Conservation (phyloP, 2,888 invertebrate genomes). For the Carabus problematicus region DNA sequence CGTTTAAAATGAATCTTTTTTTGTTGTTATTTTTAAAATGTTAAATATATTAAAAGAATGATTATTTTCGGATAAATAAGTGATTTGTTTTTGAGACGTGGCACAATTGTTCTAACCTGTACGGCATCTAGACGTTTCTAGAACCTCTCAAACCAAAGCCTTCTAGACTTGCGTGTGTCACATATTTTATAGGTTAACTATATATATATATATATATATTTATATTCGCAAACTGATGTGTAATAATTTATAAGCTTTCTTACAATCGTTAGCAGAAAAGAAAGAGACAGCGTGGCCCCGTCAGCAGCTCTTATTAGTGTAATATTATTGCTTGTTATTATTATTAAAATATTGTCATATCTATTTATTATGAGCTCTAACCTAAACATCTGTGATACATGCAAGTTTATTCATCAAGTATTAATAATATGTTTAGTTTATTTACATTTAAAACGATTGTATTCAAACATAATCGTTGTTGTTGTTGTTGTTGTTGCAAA, state of each 20-base stretch:
- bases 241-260: constrained; percentile 5
- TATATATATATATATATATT: no score
- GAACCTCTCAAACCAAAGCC: constrained; percentile 41
- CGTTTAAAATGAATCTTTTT: no score
- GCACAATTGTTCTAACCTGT: constrained; percentile 34
- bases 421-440: constrained; percentile 56
- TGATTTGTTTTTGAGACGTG: constrained; percentile 32
- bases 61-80: constrained; percentile 40
- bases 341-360: constrained; percentile 20
- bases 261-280: constrained; percentile 1
- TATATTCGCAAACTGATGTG: neutral
- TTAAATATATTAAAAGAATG: constrained; percentile 45
- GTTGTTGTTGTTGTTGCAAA: no score
- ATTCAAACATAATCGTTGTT: constrained; percentile 34
- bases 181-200: constrained; percentile 24
- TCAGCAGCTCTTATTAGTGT: no score
- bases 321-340: constrained; percentile 32
- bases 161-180: constrained; percentile 23
- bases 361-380: neutral
- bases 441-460: constrained; percentile 48
- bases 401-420: constrained; percentile 52
- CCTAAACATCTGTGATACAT: constrained; percentile 38
- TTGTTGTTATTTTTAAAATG: constrained; percentile 26
- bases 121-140: constrained; percentile 33
- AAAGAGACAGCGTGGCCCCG: neutral